These are phyloP conservation scores for Sapajus apella DNA, from an alignment of 2,113 vertebrate species.

Conservation along the genomic window DNA sequence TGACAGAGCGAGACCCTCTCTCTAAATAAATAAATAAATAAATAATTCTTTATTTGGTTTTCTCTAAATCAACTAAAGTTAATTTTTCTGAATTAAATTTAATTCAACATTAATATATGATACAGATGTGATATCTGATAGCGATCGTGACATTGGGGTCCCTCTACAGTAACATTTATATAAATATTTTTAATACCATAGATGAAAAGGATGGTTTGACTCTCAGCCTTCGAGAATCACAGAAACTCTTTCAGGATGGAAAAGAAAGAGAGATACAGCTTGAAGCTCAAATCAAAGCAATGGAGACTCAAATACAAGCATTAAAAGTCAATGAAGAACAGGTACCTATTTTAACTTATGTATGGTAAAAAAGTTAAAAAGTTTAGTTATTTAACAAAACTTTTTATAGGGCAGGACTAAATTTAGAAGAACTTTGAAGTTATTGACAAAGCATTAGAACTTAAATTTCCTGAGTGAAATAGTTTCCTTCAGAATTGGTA, in stretches of 20 bases:
- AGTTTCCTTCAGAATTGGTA: neutral
- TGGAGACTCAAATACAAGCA: conserved; percentile 90
- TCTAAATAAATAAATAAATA: too few species aligned
- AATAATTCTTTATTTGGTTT: neutral
- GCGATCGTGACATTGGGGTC: neutral
- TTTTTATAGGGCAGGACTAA: neutral
- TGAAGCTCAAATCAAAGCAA: conserved; percentile 89
- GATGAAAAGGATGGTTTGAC: conserved; percentile 95
- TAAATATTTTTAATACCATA: conserved; percentile 70
- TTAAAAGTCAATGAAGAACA: conserved; percentile 90
- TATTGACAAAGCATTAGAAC: neutral
- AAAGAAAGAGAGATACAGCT: conserved; percentile 91
- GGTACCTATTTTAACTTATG: conserved; percentile 75
- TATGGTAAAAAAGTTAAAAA: neutral
- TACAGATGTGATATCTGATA: neutral
- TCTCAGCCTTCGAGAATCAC: conserved; percentile 91
- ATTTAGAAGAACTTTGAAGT: conserved; percentile 8
- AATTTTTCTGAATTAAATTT: neutral
- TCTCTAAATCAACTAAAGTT: conserved; percentile 43
- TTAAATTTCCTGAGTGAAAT: neutral
- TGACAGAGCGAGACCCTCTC: too few species aligned
- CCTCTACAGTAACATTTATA: neutral
- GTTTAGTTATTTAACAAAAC: neutral
- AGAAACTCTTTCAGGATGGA: conserved; percentile 88
- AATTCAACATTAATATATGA: neutral